Percentiles rank a stretch among this genome's conserved stretches.
These are phyloP conservation scores for Panthera leo DNA, from an alignment of 2,113 vertebrate species.

Conservation along the genomic window DNA sequence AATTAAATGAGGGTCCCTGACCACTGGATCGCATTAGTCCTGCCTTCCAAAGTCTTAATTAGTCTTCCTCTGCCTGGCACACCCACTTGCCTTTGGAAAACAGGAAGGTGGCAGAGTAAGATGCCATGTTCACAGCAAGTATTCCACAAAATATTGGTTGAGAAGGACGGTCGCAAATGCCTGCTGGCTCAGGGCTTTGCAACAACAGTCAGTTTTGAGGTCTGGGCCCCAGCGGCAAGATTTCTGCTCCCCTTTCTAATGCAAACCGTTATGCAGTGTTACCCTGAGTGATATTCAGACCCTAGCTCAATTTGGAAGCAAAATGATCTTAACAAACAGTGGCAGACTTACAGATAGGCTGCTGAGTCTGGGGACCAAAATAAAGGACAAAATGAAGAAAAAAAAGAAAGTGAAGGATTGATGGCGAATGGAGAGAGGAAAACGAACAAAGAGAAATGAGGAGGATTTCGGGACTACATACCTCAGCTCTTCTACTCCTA, in stretches of 20 bases:
- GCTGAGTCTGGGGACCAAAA: slow-evolving; percentile 47
- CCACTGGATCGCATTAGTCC: slow-evolving; percentile 55
- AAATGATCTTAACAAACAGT: slow-evolving; percentile 71
- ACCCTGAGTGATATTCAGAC: slow-evolving; percentile 52
- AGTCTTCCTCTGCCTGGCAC: slow-evolving; percentile 64
- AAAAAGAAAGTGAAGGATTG: neutral
- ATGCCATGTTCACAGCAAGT: slow-evolving; percentile 20
- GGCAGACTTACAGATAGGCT: slow-evolving; percentile 65
- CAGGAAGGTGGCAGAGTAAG: neutral
- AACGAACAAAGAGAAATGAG: slow-evolving; percentile 11
- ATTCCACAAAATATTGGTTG: slow-evolving; percentile 53
- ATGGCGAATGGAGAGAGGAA: neutral
- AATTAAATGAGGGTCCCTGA: slow-evolving; percentile 73
- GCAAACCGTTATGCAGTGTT: slow-evolving; percentile 28
- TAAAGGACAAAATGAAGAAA: slow-evolving; percentile 29
- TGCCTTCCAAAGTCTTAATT: slow-evolving; percentile 76
- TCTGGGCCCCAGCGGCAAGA: neutral
- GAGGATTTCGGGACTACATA: neutral
- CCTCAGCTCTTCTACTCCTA: neutral
- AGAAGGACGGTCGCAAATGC: neutral
- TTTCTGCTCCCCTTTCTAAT: slow-evolving; percentile 12
- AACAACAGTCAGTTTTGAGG: slow-evolving; percentile 42
- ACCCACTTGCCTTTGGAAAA: slow-evolving; percentile 47
- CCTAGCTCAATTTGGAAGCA: slow-evolving; percentile 57
- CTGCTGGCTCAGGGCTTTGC: slow-evolving; percentile 27